phyloP scores from a whole-genome alignment of 1,140 invertebrate species.

The Prorops nasuta region DNA sequence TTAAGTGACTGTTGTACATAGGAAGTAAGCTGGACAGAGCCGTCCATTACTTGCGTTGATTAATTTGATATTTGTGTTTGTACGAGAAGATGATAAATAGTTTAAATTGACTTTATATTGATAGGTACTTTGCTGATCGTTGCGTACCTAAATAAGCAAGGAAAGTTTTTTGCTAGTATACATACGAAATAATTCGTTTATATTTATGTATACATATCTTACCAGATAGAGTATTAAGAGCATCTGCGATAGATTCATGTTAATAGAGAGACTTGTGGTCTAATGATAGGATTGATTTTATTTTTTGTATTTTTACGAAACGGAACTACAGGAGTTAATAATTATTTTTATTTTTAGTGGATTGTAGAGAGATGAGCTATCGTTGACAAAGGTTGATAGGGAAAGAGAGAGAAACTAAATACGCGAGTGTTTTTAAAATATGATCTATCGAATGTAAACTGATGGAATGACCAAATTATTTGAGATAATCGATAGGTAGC shows the following conservation, averaged over 20 bases:
- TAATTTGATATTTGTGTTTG: slow-evolving; percentile 15
- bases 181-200: neutral
- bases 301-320: neutral
- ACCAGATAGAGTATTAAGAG: neutral
- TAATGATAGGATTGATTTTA: neutral
- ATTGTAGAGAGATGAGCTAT: neutral
- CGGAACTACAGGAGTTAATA: neutral
- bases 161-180: too few relatives aligned
- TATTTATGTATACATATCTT: too few relatives aligned
- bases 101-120: slow-evolving; percentile 15
- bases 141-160: neutral
- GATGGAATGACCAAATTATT: slow-evolving; percentile 15
- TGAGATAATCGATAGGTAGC: slow-evolving; percentile 8
- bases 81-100: slow-evolving; percentile 3
- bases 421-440: neutral
- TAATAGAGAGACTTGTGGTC: neutral
- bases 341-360: neutral
- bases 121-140: neutral
- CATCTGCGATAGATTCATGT: neutral
- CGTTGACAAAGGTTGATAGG: neutral
- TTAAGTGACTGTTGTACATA: slow-evolving; percentile 9
- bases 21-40: slow-evolving; percentile 4
- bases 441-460: slow-evolving; percentile 9
- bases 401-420: neutral
- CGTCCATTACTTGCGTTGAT: slow-evolving; percentile 1